These are phyloP conservation scores for Fulmarus glacialis DNA, from an alignment of 2,113 vertebrate genomes.

Conservation along the genomic window DNA sequence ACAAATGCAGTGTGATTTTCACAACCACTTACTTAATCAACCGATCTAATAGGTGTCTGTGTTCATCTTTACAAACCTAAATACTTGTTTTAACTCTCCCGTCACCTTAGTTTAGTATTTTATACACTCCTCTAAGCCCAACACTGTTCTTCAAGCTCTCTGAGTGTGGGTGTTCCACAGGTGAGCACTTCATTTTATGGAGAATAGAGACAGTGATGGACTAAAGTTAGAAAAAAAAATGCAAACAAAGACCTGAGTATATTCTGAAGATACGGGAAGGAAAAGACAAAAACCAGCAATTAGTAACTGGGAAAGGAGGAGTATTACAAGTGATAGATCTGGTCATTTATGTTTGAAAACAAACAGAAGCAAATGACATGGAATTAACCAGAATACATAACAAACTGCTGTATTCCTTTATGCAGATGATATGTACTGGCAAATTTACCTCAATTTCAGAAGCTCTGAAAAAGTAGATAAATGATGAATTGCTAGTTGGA, in stretches of 20 bases:
- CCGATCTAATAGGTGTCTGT: background rate
- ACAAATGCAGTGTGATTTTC: background rate
- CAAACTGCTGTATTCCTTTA: background rate
- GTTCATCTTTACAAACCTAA: background rate
- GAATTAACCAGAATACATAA: background rate
- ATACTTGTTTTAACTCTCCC: background rate
- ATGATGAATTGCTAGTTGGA: background rate
- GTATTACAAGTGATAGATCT: background rate
- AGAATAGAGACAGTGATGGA: background rate
- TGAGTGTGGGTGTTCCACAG: background rate
- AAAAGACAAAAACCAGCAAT: background rate
- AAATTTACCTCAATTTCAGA: background rate
- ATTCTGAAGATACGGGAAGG: background rate
- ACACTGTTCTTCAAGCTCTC: background rate
- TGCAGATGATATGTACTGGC: background rate
- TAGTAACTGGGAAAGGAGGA: background rate
- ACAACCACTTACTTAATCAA: background rate
- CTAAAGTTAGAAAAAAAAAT: background rate
- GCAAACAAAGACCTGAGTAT: background rate
- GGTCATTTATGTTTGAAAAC: background rate
- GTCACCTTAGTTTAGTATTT: background rate
- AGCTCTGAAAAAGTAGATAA: background rate
- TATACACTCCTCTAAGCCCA: background rate
- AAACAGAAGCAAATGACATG: background rate
- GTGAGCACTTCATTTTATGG: background rate